Base-by-base conservation (phyloP, 2,888 invertebrate genomes). In the Drosophila seclusa region DNA sequence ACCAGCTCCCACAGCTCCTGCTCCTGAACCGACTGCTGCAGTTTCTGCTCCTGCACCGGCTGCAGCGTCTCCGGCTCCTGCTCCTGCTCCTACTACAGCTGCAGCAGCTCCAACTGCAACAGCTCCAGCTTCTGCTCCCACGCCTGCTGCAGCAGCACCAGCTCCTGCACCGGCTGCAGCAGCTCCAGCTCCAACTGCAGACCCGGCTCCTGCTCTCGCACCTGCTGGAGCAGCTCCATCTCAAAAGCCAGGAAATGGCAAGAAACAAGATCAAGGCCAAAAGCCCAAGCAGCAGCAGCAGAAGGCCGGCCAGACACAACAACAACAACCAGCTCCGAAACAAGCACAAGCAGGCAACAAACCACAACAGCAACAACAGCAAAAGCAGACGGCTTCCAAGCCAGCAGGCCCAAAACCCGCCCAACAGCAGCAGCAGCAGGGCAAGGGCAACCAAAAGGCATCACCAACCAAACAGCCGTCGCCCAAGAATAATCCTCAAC, bases 401-500 rank as follows among this genome's bases (percentile, higher is more conserved):
- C 66, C 69, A 36, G 40, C 68, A 32, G 61, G 70, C 1, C 60
- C 52, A 8, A 84, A 84, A 16, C 34, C 61, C 2, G 55, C 32
- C 8, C 68, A 71, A 18, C 80, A 69, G 11, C 77, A 74, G 31
- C 76, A 66, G 66, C 80, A 78, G n/a, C 80, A 71, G 63, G 67
- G 71, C 54, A 82, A 83, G 24, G 73, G 73, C n/a, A 74, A 76
- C 40, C 45, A 31, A 21, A 86, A 85, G 57, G 68, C 83, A 27
- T 78, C 78, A 21, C 80, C 77, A 7, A 76, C 80, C 13, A 82
- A 82, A 50, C 77, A 83, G 55, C 79, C 73, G 32, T 62, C 54
- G 54, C 21, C 34, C 42, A 69, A 54, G 71, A 42, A 61, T 18
- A 52, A 66, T 29, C 53, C 69, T 24, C 82, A 55, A 57, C 66